Evolutionary conservation across 2,797 vertebrate genomes (phyloP).

Genomic region (Acanthopagrus latus): DNA sequence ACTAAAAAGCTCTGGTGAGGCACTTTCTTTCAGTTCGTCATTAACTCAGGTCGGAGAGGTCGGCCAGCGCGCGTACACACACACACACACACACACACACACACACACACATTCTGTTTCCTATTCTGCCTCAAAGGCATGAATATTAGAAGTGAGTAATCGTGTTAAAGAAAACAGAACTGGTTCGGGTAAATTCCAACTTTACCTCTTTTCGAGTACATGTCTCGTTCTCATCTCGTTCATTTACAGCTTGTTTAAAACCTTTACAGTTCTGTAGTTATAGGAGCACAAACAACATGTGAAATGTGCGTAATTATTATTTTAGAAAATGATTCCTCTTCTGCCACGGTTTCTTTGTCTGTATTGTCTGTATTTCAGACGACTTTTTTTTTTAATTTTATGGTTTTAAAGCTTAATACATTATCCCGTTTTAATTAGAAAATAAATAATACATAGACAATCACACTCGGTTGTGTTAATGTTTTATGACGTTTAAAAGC

Average conservation of each 20-base stretch:
- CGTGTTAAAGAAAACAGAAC: not conserved
- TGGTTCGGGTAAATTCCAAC: not conserved
- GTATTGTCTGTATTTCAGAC: not conserved
- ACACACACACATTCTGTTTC: not conserved
- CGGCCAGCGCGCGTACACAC: not conserved
- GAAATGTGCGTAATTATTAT: not conserved
- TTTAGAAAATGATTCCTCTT: too few relatives aligned
- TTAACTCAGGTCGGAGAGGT: constrained; percentile 63
- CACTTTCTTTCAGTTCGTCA: constrained; percentile 63
- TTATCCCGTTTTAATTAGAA: not conserved
- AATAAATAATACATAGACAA: not conserved
- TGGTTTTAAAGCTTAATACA: not conserved
- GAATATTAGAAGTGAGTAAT: not conserved
- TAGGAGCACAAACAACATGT: not conserved
- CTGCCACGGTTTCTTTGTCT: not conserved
- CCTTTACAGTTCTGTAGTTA: too few relatives aligned
- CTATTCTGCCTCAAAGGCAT: not conserved
- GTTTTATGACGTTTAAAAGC: too few relatives aligned
- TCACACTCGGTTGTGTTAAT: too few relatives aligned
- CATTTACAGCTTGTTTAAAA: not conserved
- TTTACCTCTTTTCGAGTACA: not conserved
- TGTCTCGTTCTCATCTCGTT: too few relatives aligned
- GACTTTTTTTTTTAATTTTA: not conserved
- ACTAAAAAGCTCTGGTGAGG: constrained; percentile 32
- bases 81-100: not conserved